Percentiles rank a stretch among this genome's conserved stretches.
Evolutionary conservation across 2,888 invertebrate genomes (phyloP).

Genomic region (Agrotis exclamationis): DNA sequence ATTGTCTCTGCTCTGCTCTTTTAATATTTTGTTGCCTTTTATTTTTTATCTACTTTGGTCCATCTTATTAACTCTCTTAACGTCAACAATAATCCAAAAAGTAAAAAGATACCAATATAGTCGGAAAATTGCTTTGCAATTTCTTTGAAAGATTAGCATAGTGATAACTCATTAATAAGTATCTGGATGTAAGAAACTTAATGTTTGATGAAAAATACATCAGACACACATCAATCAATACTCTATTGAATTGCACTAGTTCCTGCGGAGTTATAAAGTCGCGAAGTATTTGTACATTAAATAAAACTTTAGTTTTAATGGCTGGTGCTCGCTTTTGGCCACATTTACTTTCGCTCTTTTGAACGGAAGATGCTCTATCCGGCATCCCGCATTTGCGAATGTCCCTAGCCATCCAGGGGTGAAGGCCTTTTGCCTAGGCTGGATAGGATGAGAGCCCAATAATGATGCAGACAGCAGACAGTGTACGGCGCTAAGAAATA

Average conservation of each 20-base stretch:
- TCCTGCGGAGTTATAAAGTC: neutral
- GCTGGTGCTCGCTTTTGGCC: neutral
- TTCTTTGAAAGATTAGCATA: neutral
- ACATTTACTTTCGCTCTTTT: neutral
- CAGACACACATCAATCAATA: constrained; percentile 18
- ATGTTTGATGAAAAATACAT: constrained; percentile 4
- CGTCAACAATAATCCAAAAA: neutral
- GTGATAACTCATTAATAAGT: constrained; percentile 4
- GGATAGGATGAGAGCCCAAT: constrained; percentile 28
- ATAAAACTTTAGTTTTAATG: neutral
- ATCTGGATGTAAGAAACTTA: neutral
- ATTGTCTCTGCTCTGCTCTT: neutral
- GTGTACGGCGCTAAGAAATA: neutral
- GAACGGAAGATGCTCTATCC: neutral
- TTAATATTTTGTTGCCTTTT: constrained; percentile 6
- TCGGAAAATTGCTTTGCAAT: neutral
- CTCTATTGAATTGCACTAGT: neutral
- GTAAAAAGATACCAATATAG: neutral
- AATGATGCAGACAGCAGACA: constrained; percentile 23
- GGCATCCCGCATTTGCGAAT: constrained; percentile 9
- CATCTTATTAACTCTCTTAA: too few species aligned
- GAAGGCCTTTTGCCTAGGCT: neutral
- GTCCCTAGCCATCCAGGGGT: constrained; percentile 39
- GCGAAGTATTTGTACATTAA: neutral
- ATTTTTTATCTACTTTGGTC: neutral